Evolutionary conservation across 2,797 vertebrate species (phyloP), one percentile per base, ranked within the genome.

Genomic region (Rhadinocentrus ornatus): DNA sequence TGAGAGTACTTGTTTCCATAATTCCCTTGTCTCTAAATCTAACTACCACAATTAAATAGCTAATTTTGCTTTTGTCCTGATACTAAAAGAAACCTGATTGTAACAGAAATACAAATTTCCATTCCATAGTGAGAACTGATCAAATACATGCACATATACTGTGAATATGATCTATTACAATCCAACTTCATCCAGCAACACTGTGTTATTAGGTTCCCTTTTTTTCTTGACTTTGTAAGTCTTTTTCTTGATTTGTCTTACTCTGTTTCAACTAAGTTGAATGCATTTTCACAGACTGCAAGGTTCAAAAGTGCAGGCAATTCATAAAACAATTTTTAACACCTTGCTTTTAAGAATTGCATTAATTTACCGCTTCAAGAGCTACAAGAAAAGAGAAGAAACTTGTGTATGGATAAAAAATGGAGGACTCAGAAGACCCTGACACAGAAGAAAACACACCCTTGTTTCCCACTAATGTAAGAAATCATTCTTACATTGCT

Each of bases 281-380:
- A 84, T 84, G 75, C 62, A 66, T 78, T 82, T 85, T 77, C 50
- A 59, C 69, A 66, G 46, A 72, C 53, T n/a, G 31, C n/a, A 32
- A 64, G 58, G 84, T 88, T 88, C 77, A 89, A 86, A 85, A 90
- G 84, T 90, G 83, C 80, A 87, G 58, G 55, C 48, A n/a, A 81
- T 82, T 91, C 68, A 81, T 82, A 83, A 80, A 77, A 68, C 77
- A 86, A n/a, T 84, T 87, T 91, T 88, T 90, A 89, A 87, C 82
- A 87, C 83, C 79, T 86, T 85, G 68, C 84, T 89, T 88, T 78
- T 80, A 77, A 62, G 84, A 88, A 81, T 57, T 71, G 69, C 78
- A 86, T 84, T 82, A 65, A 88, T 84, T 85, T 87, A 62, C 11
- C 1, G 61, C 60, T 67, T 78, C 54, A 77, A 76, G 73, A 80